These are phyloP conservation scores for Nysson spinosus DNA, from an alignment of 2,888 invertebrate species.

Conservation along the genomic window DNA sequence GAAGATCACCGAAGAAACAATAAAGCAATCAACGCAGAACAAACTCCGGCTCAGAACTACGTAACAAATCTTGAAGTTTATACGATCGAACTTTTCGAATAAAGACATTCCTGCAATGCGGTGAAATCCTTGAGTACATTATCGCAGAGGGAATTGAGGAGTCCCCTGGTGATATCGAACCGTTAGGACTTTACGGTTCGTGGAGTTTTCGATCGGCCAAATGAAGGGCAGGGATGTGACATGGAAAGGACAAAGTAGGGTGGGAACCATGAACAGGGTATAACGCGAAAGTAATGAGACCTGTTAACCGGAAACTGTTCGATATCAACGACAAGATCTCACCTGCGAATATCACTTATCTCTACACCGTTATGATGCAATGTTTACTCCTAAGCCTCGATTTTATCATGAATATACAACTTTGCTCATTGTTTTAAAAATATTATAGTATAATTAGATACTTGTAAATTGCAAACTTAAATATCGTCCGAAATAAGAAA, in stretches of 20 bases:
- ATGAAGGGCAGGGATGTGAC: constrained; percentile 34
- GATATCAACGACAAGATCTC: constrained; percentile 57
- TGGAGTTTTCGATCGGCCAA: constrained; percentile 38
- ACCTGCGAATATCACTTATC: constrained; percentile 53
- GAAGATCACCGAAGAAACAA: no score
- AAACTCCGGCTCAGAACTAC: constrained; percentile 25
- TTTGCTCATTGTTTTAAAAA: no score
- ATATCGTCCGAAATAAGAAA: no score
- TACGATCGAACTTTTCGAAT: constrained; percentile 28
- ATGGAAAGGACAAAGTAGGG: constrained; percentile 28
- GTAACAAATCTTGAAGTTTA: constrained; percentile 6
- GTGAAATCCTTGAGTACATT: constrained; percentile 19
- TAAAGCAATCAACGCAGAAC: constrained; percentile 28
- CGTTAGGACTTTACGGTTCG: constrained; percentile 36
- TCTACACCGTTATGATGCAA: constrained; percentile 27
- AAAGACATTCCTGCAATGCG: constrained; percentile 16
- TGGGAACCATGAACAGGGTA: no score
- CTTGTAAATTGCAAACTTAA: no score
- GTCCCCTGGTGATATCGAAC: constrained; percentile 32
- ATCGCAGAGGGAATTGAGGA: constrained; percentile 13
- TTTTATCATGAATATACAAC: not conserved
- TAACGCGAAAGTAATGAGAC: constrained; percentile 66
- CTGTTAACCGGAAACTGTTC: constrained; percentile 54
- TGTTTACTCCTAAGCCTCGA: constrained; percentile 11
- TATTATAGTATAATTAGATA: no score